These are phyloP conservation scores for Gryllus bimaculatus DNA, from an alignment of 1,140 invertebrate species.

Conservation along the genomic window DNA sequence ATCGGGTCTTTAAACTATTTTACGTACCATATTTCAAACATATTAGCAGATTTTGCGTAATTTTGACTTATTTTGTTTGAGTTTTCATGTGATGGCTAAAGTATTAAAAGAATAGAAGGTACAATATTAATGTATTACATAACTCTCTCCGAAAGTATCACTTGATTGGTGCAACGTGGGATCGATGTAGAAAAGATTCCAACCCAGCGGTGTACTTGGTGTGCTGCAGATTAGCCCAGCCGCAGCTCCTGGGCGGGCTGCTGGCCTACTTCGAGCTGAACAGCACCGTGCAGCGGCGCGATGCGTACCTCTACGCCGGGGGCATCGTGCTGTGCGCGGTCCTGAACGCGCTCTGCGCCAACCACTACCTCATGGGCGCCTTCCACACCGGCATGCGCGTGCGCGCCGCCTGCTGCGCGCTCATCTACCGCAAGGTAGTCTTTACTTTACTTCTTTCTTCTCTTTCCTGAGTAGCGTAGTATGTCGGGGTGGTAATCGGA, in stretches of 20 bases:
- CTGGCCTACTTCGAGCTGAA: constrained; percentile 30
- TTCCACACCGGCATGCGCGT: constrained; percentile 35
- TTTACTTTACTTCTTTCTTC: constrained; percentile 7
- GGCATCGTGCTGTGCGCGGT: constrained; percentile 34
- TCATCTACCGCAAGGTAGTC: constrained; percentile 39
- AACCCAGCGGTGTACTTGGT: background rate
- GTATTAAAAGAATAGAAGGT: no score
- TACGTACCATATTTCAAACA: no score
- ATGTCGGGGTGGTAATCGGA: no score
- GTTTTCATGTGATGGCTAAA: no score
- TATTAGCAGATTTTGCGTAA: no score
- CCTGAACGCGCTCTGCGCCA: constrained; percentile 38
- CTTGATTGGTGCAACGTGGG: no score
- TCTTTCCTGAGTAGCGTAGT: background rate
- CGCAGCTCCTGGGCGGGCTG: constrained; percentile 30
- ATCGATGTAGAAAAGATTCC: no score
- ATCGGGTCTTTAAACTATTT: no score
- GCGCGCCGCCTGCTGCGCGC: constrained; percentile 36
- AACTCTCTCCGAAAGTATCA: no score
- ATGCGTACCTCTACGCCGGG: constrained; percentile 21
- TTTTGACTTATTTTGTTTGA: no score
- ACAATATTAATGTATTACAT: no score
- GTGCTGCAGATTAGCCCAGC: constrained; percentile 25
- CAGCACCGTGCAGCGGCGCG: constrained; percentile 23
- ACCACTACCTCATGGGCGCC: constrained; percentile 45